phyloP scores from a whole-genome alignment of 2,888 invertebrate species.

The Strigamia maritima region DNA sequence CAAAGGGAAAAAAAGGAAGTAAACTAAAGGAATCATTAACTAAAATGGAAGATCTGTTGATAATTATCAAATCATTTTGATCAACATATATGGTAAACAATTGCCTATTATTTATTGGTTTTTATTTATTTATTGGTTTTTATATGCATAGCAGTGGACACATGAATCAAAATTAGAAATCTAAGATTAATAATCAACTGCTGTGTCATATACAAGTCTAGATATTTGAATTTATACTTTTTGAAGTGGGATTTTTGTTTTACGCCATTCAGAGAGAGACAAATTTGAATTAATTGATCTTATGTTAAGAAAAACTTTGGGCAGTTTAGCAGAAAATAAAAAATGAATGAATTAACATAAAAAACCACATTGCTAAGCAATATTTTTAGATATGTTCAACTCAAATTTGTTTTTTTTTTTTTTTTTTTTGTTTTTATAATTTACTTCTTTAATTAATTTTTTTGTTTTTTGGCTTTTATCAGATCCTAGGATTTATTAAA shows the following conservation, averaged over 20 bases:
- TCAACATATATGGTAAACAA: neutral
- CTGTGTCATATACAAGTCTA: constrained; percentile 13
- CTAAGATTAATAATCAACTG: neutral
- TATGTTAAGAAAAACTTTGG: too few relatives aligned
- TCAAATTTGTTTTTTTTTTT: neutral
- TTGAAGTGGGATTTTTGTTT: neutral
- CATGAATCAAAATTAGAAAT: constrained; percentile 1
- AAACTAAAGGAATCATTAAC: neutral
- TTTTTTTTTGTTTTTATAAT: neutral
- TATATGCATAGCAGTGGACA: constrained; percentile 35
- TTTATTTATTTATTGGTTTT: neutral
- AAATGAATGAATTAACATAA: neutral
- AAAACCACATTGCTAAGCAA: neutral
- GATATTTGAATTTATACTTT: neutral
- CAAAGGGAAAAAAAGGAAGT: neutral
- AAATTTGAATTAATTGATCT: neutral
- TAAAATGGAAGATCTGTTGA: constrained; percentile 19
- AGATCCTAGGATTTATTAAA: constrained; percentile 11
- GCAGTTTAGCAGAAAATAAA: too few relatives aligned
- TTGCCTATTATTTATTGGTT: neutral
- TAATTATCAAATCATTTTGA: neutral
- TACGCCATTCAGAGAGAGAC: neutral
- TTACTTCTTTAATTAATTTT: neutral
- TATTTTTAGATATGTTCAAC: constrained; percentile 17
- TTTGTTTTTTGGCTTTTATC: neutral